phyloP scores from a whole-genome alignment of 2,113 vertebrate species.

The Dermatemys mawii region DNA sequence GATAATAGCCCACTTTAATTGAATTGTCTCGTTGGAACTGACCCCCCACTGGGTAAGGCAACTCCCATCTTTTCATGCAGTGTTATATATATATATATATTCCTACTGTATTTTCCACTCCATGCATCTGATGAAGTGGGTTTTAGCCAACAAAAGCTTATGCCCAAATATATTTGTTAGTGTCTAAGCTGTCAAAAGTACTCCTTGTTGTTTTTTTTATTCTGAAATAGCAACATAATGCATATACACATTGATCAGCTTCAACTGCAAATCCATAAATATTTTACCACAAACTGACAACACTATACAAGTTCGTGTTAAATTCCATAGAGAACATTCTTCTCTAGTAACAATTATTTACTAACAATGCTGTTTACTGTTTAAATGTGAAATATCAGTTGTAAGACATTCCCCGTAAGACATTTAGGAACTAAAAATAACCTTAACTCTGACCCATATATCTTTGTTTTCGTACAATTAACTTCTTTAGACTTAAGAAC shows the following conservation, averaged over 20 bases:
- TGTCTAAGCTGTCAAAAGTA: too few relatives aligned
- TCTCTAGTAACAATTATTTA: not conserved
- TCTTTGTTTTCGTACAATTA: not conserved
- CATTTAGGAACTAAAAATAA: not conserved
- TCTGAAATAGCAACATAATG: too few relatives aligned
- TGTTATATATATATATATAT: too few relatives aligned
- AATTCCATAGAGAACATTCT: not conserved
- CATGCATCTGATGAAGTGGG: too few relatives aligned
- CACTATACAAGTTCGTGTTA: not conserved
- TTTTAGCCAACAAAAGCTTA: too few relatives aligned
- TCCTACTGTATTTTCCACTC: too few relatives aligned
- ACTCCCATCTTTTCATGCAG: too few relatives aligned
- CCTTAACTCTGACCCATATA: not conserved
- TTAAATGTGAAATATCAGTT: not conserved
- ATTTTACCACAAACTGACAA: not conserved
- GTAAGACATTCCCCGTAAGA: not conserved
- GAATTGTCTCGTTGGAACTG: too few relatives aligned
- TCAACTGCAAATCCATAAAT: not conserved
- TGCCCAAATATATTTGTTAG: too few relatives aligned
- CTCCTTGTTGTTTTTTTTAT: too few relatives aligned
- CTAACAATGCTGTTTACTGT: not conserved
- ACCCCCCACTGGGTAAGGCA: too few relatives aligned
- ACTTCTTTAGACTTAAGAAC: not conserved
- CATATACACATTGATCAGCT: not conserved
- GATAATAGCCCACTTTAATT: too few relatives aligned